phyloP scores from a whole-genome alignment of 2,797 vertebrate genomes.

The Mus caroli region DNA sequence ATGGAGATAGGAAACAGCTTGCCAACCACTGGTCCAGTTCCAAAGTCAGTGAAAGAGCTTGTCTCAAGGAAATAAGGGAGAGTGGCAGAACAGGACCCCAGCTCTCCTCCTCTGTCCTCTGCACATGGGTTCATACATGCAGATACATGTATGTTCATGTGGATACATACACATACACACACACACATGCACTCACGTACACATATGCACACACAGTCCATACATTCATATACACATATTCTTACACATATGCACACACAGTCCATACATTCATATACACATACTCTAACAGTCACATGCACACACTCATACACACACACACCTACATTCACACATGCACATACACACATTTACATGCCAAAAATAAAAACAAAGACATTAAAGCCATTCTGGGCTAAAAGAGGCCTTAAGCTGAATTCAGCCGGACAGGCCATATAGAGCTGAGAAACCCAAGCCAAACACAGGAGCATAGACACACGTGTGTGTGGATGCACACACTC shows the following conservation, averaged over 20 bases:
- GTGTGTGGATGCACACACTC: background rate
- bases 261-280: no score
- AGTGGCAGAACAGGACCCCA: background rate
- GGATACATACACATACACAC: background rate
- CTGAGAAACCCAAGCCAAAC: background rate
- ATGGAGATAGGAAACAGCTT: background rate
- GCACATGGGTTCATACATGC: background rate
- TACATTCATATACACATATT: background rate
- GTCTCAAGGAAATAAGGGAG: background rate
- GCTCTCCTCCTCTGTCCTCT: background rate
- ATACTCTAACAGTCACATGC: background rate
- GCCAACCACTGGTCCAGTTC: background rate
- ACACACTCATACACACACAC: background rate
- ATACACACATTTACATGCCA: background rate
- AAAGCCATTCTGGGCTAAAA: conserved; percentile 25
- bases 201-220: background rate
- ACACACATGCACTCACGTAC: background rate
- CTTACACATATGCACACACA: background rate
- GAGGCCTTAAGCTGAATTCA: background rate
- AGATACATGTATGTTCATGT: no score
- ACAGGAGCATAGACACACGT: background rate
- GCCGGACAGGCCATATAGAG: background rate
- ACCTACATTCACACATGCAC: background rate
- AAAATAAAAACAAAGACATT: conserved; percentile 12
- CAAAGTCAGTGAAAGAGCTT: background rate